phyloP scores from a whole-genome alignment of 2,888 invertebrate genomes.

The Sphinx pinastri region DNA sequence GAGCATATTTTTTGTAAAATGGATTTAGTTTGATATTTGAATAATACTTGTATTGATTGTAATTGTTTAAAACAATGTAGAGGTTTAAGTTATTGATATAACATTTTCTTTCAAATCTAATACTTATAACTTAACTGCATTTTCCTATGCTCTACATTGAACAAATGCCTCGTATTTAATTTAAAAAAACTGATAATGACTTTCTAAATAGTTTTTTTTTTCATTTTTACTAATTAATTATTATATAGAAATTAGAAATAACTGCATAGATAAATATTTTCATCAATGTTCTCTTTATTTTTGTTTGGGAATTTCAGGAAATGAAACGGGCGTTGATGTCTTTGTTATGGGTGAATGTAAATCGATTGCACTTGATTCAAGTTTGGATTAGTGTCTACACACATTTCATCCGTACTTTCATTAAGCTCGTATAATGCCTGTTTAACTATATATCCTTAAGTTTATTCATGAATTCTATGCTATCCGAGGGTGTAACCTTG shows the following conservation, averaged over 20 bases:
- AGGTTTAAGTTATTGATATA: no score
- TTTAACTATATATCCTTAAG: no score
- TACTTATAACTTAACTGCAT: no score
- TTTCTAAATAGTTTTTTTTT: no score
- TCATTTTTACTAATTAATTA: no score
- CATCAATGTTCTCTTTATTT: not conserved
- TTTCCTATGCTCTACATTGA: no score
- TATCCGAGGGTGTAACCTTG: not conserved
- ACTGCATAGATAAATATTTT: not conserved
- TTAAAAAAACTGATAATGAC: no score
- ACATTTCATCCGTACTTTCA: constrained; percentile 1
- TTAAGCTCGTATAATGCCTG: not conserved
- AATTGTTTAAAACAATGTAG: no score
- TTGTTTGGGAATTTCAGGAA: not conserved
- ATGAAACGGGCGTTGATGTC: constrained; percentile 41
- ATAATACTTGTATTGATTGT: no score
- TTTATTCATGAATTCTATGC: not conserved
- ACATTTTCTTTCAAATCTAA: no score
- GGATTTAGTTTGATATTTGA: no score
- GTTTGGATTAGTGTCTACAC: not conserved
- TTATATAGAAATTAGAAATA: not conserved
- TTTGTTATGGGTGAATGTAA: constrained; percentile 40
- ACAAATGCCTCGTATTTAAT: no score
- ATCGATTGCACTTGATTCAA: constrained; percentile 1
- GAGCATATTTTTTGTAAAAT: not conserved